phyloP scores from a whole-genome alignment of 2,888 invertebrate genomes.

The Phorcus lineatus region DNA sequence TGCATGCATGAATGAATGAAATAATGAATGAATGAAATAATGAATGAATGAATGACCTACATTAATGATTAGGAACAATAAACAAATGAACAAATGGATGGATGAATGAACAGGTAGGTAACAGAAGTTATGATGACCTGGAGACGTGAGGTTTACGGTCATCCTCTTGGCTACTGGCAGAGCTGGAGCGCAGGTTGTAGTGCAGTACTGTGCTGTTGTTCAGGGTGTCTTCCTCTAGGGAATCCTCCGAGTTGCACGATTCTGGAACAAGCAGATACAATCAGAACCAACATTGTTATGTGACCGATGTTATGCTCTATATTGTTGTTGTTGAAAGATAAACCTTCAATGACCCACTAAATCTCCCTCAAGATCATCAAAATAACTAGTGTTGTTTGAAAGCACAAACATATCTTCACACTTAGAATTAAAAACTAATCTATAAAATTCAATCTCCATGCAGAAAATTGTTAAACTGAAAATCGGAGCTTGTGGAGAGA shows the following conservation, averaged over 20 bases:
- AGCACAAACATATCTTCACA: background rate
- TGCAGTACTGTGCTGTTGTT: background rate
- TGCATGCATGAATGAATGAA: no score
- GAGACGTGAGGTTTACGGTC: no score
- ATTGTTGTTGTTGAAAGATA: no score
- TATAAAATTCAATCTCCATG: background rate
- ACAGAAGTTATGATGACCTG: background rate
- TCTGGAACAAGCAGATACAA: background rate
- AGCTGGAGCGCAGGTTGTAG: constrained; percentile 22
- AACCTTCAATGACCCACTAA: no score
- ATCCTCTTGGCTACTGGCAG: background rate
- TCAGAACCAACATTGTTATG: background rate
- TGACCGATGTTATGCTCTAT: no score
- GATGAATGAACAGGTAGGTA: no score
- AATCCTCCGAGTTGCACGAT: constrained; percentile 7
- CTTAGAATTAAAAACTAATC: background rate
- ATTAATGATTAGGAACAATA: no score
- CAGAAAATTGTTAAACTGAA: background rate
- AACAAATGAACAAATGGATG: no score
- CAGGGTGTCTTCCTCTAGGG: background rate
- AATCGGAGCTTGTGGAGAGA: background rate
- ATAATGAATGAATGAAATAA: no score
- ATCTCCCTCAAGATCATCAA: no score
- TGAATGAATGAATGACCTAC: no score
- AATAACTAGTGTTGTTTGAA: background rate